phyloP scores from a whole-genome alignment of 2,113 vertebrate genomes.

The Gambusia affinis region DNA sequence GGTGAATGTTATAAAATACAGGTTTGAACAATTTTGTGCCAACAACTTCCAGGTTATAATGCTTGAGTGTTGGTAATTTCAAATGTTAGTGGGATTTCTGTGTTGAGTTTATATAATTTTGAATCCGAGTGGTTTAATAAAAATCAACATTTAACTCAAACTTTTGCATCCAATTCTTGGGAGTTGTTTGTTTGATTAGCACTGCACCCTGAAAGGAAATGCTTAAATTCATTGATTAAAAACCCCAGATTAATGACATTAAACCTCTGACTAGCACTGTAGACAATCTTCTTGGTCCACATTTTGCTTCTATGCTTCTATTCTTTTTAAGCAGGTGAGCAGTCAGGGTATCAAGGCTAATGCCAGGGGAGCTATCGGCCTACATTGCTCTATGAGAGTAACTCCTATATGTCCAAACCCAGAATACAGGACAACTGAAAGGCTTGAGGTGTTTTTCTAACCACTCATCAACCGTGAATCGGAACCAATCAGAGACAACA shows the following conservation, averaged over 20 bases:
- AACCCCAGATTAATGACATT: background rate
- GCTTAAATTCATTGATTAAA: background rate
- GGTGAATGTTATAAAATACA: too few relatives aligned
- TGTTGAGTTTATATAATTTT: too few relatives aligned
- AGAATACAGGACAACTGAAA: conserved; percentile 36
- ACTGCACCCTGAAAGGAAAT: too few relatives aligned
- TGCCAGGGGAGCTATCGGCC: conserved; percentile 27
- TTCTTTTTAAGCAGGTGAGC: conserved; percentile 36
- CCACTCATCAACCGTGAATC: conserved; percentile 42
- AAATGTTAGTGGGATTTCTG: too few relatives aligned
- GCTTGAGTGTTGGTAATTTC: too few relatives aligned
- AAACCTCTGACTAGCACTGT: background rate
- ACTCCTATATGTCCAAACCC: conserved; percentile 22
- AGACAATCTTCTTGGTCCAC: background rate
- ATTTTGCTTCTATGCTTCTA: conserved; percentile 19
- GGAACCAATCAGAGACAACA: conserved; percentile 53
- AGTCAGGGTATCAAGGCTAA: conserved; percentile 28
- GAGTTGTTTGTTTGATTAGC: too few relatives aligned
- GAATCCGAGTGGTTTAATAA: too few relatives aligned
- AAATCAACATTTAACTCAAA: too few relatives aligned
- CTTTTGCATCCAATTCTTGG: too few relatives aligned
- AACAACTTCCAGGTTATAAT: too few relatives aligned
- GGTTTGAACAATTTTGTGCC: too few relatives aligned
- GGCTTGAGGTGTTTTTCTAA: conserved; percentile 43
- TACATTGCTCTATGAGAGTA: conserved; percentile 29